Evolutionary conservation across 2,113 vertebrate species (phyloP).

Genomic region (Cyanoramphus novaezelandiae): DNA sequence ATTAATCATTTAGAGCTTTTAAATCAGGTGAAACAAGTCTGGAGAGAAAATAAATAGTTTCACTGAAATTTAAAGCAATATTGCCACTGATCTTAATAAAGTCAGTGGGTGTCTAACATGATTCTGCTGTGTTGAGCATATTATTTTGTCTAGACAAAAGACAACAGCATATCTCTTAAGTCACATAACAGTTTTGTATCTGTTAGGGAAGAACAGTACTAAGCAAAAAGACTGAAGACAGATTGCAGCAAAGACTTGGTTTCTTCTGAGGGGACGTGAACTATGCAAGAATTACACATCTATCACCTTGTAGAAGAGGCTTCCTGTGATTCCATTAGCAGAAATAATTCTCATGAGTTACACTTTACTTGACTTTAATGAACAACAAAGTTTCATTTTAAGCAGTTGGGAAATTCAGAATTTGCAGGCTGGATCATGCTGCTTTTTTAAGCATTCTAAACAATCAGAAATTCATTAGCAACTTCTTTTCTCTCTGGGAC

Average conservation of each 20-base stretch:
- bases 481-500: not conserved
- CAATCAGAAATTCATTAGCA: not conserved
- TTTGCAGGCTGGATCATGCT: not conserved
- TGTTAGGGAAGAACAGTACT: not conserved
- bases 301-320: not conserved
- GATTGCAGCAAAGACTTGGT: not conserved
- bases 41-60: not conserved
- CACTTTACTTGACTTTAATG: not conserved
- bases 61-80: constrained; percentile 24
- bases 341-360: not conserved
- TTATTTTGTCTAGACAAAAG: constrained; percentile 62
- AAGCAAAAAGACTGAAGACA: not conserved
- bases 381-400: not conserved
- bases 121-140: constrained; percentile 16
- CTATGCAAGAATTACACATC: not conserved
- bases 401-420: not conserved
- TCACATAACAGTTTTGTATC: not conserved
- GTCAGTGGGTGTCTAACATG: constrained; percentile 17
- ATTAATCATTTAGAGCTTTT: not conserved
- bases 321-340: not conserved
- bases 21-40: not conserved
- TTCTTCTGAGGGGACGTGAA: not conserved
- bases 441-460: not conserved
- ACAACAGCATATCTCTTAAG: constrained; percentile 35
- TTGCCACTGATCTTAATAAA: constrained; percentile 38